Evolutionary conservation across 2,797 vertebrate genomes (phyloP), one percentile per base, ranked within the genome.

Genomic region (Urophycis tenuis): DNA sequence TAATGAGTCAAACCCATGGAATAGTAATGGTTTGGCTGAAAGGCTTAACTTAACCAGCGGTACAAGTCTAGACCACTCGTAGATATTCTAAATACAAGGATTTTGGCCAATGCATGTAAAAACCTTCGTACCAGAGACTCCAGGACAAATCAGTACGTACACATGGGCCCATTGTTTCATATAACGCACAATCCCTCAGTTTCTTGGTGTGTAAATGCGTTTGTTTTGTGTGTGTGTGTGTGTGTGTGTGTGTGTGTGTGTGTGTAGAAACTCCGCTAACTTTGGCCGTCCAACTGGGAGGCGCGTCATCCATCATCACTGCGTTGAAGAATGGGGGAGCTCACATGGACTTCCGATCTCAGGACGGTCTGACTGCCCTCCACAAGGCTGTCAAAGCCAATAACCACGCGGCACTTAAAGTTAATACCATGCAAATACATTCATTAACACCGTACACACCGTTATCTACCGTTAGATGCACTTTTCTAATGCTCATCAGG

Each of bases 311-410:
- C 82, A 83, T 93, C 77, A 93, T 96, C 81, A 93, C 93, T 79
- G 90, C 89, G 8, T 91, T 96, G 74, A 92, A 87, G 76, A 94
- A 93, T 0, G 94, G 95, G 5, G 95, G 95, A 1, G 94, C 95
- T 1, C 95, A 96, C 85, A 88, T 96, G 82, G 95, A 96, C 83
- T 96, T 95, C 88, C 91, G 95, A 49, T 93, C 94, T 80, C 94
- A 85, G 73, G 95, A 96, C 0, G 95, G 95, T 8, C 94, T 96
- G 93, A 96, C 95, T 0, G 92, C 95, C 71, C 85, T 96, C 75
- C 95, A 96, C 85, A 95, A 94, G 89, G 95, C 95, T 5, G 95
- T 92, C 75, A 90, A 93, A 39, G 85, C 92, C 71, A 93, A 94
- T 84, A 96, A 95, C 85, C 93, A 93, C 79, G 82, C 85, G 30